Evolutionary conservation across 2,797 vertebrate genomes (phyloP).

Genomic region (Scleropages formosus): DNA sequence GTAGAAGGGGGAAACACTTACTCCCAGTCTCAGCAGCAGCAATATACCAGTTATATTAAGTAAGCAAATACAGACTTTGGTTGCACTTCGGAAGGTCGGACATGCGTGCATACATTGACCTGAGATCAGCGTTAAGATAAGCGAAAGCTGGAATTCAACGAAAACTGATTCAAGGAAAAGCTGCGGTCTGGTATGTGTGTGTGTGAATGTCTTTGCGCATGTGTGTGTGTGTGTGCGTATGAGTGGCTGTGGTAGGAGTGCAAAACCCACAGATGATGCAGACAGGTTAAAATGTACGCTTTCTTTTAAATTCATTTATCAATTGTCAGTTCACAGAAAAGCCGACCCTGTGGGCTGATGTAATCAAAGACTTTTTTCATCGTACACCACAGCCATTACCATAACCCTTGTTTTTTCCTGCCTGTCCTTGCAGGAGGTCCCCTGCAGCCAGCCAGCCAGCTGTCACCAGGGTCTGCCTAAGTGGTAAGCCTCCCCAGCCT

Average conservation of each 20-base stretch:
- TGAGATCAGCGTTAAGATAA: no score
- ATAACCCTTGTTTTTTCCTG: slow-evolving; percentile 12
- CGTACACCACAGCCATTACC: neutral
- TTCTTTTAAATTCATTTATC: no score
- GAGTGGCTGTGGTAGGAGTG: neutral
- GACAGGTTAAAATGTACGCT: neutral
- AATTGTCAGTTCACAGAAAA: no score
- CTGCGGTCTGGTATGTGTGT: neutral
- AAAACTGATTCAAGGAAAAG: no score
- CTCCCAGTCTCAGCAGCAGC: no score
- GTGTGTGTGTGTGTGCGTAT: neutral
- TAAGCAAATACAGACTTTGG: no score
- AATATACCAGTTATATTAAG: no score
- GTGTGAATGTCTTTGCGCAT: neutral
- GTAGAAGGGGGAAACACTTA: no score
- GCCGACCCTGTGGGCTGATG: neutral
- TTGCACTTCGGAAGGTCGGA: no score
- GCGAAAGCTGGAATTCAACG: no score
- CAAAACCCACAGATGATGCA: neutral
- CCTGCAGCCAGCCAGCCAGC: slow-evolving; percentile 75
- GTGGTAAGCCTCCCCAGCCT: slow-evolving; percentile 66
- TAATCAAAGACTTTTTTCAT: neutral
- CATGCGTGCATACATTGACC: no score
- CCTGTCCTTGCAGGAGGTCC: slow-evolving; percentile 70
- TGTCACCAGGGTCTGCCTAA: slow-evolving; percentile 75